Conservation (phyloP, 1,140 invertebrate species). For the Drosophila persimilis region DNA sequence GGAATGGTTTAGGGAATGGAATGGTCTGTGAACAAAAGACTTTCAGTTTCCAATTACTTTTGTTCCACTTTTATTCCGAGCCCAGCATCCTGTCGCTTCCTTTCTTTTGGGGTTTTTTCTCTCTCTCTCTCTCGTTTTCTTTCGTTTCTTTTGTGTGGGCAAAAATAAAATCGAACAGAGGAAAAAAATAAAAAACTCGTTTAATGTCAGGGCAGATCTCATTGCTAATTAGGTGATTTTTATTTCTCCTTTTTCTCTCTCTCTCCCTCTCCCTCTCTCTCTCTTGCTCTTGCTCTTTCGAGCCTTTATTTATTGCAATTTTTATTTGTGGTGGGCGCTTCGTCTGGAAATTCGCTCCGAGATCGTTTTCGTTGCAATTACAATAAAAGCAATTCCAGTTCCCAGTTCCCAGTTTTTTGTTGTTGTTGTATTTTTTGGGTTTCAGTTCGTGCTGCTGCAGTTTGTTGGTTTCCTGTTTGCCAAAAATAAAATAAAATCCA, state of each 20-base stretch:
- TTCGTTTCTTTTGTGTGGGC: too few species aligned
- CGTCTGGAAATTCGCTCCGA: slow-evolving; percentile 4
- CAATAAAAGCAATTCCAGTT: slow-evolving; percentile 55
- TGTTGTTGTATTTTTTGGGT: too few species aligned
- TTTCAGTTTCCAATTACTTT: slow-evolving; percentile 59
- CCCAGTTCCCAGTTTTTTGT: background rate
- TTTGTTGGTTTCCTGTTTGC: slow-evolving; percentile 53
- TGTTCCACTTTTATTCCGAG: slow-evolving; percentile 32
- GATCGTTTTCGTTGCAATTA: slow-evolving; percentile 51
- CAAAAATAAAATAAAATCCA: slow-evolving; percentile 65
- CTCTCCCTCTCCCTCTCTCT: background rate
- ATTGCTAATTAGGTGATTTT: slow-evolving; percentile 57
- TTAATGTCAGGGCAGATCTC: slow-evolving; percentile 45
- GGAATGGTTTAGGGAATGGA: background rate
- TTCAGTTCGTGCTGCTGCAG: too few species aligned
- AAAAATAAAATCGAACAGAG: background rate
- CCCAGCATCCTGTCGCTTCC: slow-evolving; percentile 49
- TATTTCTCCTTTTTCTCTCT: slow-evolving; percentile 8
- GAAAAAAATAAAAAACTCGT: slow-evolving; percentile 33
- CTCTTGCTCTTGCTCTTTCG: slow-evolving; percentile 48
- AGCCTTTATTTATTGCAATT: slow-evolving; percentile 36
- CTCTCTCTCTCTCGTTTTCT: too few species aligned
- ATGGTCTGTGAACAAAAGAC: slow-evolving; percentile 48
- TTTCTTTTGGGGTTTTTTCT: slow-evolving; percentile 23
- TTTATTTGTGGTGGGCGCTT: slow-evolving; percentile 36